Evolutionary conservation across 2,888 invertebrate species (phyloP).

Genomic region (Diloba caeruleocephala): DNA sequence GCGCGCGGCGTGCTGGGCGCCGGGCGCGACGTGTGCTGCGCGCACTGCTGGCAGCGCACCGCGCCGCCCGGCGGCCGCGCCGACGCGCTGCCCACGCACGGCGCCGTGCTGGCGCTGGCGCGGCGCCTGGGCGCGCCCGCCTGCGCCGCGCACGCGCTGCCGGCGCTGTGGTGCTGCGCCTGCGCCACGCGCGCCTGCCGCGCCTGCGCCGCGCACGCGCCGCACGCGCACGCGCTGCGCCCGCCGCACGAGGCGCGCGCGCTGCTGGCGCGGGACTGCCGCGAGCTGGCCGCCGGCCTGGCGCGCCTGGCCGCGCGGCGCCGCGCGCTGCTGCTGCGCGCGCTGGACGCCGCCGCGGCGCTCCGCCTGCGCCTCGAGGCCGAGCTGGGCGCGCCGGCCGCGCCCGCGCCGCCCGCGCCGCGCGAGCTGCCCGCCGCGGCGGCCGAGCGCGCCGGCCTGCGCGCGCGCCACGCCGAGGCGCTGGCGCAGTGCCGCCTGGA

Average conservation of each 20-base stretch:
- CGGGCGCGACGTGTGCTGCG: slow-evolving; percentile 91
- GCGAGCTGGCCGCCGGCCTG: slow-evolving; percentile 89
- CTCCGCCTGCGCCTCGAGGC: slow-evolving; percentile 93
- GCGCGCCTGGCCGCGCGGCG: slow-evolving; percentile 91
- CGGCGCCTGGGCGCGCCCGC: slow-evolving; percentile 60
- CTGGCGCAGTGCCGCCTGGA: slow-evolving; percentile 91
- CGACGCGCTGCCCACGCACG: slow-evolving; percentile 91
- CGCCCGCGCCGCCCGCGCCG: slow-evolving; percentile 85
- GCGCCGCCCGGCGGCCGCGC: slow-evolving; percentile 91
- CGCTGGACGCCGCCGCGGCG: slow-evolving; percentile 92
- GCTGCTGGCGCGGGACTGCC: slow-evolving; percentile 79
- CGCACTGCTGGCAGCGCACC: slow-evolving; percentile 93
- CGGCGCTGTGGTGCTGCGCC: slow-evolving; percentile 65
- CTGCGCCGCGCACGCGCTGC: slow-evolving; percentile 16
- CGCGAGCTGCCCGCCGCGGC: slow-evolving; percentile 89
- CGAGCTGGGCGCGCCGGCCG: slow-evolving; percentile 87
- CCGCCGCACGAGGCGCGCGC: slow-evolving; percentile 90
- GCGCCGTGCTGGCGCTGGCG: slow-evolving; percentile 91
- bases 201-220: slow-evolving; percentile 90
- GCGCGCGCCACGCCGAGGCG: slow-evolving; percentile 92
- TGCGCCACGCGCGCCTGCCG: slow-evolving; percentile 92
- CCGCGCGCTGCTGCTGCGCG: slow-evolving; percentile 93
- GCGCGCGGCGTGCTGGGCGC: slow-evolving; percentile 91
- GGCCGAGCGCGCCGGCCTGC: slow-evolving; percentile 91
- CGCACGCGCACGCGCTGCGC: slow-evolving; percentile 92